phyloP scores from a whole-genome alignment of 2,888 invertebrate genomes.

The Pimpla rufipes region DNA sequence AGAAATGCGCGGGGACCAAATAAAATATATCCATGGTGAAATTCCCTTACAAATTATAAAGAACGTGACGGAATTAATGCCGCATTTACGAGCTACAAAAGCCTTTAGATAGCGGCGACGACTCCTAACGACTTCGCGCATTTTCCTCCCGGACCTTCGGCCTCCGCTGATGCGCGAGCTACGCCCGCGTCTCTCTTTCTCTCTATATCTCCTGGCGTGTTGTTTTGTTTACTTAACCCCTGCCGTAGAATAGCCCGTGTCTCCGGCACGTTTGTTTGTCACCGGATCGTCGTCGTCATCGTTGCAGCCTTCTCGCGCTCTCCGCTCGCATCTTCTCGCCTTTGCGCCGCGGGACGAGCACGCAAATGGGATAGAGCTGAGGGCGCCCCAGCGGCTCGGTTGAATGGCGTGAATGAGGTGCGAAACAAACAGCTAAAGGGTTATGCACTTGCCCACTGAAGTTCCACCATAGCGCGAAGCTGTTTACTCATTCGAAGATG shows the following conservation, averaged over 20 bases:
- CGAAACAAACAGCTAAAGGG: constrained; percentile 70
- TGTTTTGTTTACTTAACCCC: constrained; percentile 60
- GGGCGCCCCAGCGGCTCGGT: constrained; percentile 7
- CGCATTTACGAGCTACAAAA: constrained; percentile 23
- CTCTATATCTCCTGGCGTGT: constrained; percentile 25
- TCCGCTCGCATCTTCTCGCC: constrained; percentile 60
- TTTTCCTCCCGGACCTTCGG: constrained; percentile 26
- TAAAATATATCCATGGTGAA: constrained; percentile 15
- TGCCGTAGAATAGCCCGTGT: constrained; percentile 20
- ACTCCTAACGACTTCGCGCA: constrained; percentile 10
- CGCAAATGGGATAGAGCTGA: constrained; percentile 34
- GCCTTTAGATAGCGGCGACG: constrained; percentile 11
- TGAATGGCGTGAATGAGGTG: constrained; percentile 61
- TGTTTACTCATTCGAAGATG: constrained; percentile 16
- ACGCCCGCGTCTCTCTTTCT: constrained; percentile 23
- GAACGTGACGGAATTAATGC: constrained; percentile 54
- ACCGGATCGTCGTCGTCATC: constrained; percentile 28
- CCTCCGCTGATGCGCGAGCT: constrained; percentile 16
- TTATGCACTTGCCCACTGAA: constrained; percentile 54
- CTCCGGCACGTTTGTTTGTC: constrained; percentile 59
- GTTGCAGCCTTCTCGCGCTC: background rate
- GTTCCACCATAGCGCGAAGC: constrained; percentile 28
- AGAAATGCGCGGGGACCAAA: background rate
- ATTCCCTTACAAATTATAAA: constrained; percentile 58
- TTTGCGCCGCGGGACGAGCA: constrained; percentile 29